phyloP scores from a whole-genome alignment of 2,113 vertebrate genomes.

The Synchiropus splendidus region DNA sequence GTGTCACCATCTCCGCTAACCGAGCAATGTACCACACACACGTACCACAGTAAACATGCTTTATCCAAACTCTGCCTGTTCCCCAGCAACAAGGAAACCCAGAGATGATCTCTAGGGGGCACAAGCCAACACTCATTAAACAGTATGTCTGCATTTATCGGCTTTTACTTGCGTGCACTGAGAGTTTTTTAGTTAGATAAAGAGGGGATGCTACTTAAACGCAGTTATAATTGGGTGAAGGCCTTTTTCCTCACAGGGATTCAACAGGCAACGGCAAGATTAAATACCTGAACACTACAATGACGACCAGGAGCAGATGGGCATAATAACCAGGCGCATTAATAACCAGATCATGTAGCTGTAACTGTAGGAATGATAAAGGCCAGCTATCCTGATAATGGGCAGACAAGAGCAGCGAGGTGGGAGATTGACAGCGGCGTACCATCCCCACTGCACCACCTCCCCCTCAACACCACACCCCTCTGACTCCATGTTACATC shows the following conservation, averaged over 20 bases:
- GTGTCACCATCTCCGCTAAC: too few relatives aligned
- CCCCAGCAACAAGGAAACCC: constrained; percentile 8
- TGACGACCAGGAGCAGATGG: background rate
- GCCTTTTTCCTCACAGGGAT: background rate
- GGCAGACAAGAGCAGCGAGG: constrained; percentile 16
- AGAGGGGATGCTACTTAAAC: too few relatives aligned
- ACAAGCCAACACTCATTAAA: constrained; percentile 1
- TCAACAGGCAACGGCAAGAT: too few relatives aligned
- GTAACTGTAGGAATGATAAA: constrained; percentile 21
- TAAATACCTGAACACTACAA: too few relatives aligned
- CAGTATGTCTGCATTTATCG: constrained; percentile 2
- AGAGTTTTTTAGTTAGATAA: too few relatives aligned
- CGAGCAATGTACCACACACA: too few relatives aligned
- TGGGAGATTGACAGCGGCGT: constrained; percentile 16
- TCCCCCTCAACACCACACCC: background rate
- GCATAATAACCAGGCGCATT: constrained; percentile 15
- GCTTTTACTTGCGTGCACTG: too few relatives aligned
- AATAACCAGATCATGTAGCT: constrained; percentile 34
- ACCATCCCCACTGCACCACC: background rate
- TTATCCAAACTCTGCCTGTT: constrained; percentile 28
- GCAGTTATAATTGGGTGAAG: too few relatives aligned
- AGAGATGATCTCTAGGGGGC: constrained; percentile 19
- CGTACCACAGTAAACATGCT: constrained; percentile 25
- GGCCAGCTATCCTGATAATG: constrained; percentile 36
- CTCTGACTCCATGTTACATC: constrained; percentile 24